Evolutionary conservation across 2,888 invertebrate species (phyloP), one percentile per base, ranked within the genome.

Genomic region (Oligia latruncula): DNA sequence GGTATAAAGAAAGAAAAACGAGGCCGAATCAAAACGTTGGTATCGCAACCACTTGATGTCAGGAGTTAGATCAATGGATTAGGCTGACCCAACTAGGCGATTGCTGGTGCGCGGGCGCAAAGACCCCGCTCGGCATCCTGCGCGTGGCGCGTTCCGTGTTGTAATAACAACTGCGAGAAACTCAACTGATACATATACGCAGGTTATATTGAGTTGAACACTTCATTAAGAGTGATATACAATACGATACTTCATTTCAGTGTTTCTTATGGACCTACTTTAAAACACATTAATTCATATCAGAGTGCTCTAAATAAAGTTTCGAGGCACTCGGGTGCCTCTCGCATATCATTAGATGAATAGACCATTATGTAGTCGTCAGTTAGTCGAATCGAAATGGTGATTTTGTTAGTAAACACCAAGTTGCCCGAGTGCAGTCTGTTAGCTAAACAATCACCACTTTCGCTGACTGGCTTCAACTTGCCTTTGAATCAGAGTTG

Each of bases 271-370:
- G 3, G 6, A 29, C 40, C 74, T 85, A 76, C 70, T 83, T 82
- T 77, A 84, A 82, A 81, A 77, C 62, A 66, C 79, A 85, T 87
- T 80, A 77, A 80, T 87, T 74, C n/a, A 23, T 80, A 84, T 82
- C 62, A 87, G 64, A 71, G 20, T 67, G 40, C 60, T 72, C 55
- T 58, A 65, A 68, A 75, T 71, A 70, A n/a, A 74, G n/a, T 71
- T 55, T 17, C 77, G 77, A 71, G 75, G 75, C 71, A 35, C 11
- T 43, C 23, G 29, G 35, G 40, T n/a, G 35, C 23, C 17, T 73
- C 23, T 43, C 35, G n/a, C 11, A 13, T 52, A n/a, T 35, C 49
- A 60, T 29, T 68, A 46, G 0, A 23, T 64, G 35, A 64, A 49
- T 29, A 52, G 29, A 55, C 4, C 2, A 35, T 35, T 29, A 3